Conservation (phyloP, 2,113 vertebrate genomes). For the Rhipidura dahli region DNA sequence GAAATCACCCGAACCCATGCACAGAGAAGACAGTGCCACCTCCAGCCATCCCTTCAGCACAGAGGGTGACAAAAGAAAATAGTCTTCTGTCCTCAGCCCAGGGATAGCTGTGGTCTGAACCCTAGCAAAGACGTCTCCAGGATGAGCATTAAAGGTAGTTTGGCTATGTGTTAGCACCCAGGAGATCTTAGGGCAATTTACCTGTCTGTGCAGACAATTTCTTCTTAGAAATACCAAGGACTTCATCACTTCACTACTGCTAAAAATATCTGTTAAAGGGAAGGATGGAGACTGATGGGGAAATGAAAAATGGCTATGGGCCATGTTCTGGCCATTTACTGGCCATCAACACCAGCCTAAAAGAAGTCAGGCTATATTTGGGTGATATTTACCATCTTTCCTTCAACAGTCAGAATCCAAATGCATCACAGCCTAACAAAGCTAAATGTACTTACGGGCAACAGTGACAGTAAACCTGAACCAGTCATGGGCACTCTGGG, state of each 20-base stretch:
- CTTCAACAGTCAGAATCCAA: background rate
- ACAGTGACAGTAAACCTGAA: background rate
- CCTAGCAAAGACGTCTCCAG: background rate
- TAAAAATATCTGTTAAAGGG: background rate
- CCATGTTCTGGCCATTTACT: background rate
- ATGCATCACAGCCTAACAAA: background rate
- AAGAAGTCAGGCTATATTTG: background rate
- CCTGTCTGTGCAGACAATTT: background rate
- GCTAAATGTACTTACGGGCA: background rate
- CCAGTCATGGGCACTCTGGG: rapidly evolving
- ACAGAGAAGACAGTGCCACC: background rate
- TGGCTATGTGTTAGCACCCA: background rate
- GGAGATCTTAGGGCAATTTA: background rate
- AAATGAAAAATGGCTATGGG: background rate
- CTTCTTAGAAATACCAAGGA: background rate
- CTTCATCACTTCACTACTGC: background rate
- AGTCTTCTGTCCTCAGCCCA: background rate
- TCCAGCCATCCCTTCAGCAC: background rate
- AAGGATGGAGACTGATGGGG: background rate
- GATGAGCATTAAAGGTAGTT: background rate
- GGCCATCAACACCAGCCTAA: background rate
- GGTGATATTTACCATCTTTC: background rate
- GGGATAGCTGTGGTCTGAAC: background rate
- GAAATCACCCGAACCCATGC: background rate
- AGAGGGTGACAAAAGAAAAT: background rate